Conservation (phyloP, 2,888 invertebrate species). For the Branchipolynoe longqiensis region DNA sequence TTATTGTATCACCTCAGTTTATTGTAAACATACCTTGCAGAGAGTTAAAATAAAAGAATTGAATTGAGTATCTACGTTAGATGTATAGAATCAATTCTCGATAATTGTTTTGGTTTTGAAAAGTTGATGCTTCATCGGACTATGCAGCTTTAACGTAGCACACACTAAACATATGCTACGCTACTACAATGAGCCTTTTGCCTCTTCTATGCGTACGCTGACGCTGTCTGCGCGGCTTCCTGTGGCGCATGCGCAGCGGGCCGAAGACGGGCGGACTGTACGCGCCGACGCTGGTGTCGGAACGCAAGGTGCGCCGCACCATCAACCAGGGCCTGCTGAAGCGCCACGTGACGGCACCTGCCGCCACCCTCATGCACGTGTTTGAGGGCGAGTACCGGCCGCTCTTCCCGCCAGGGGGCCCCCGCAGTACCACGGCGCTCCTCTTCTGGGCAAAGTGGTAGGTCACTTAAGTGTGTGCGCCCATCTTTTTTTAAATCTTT, state of each 20-base stretch:
- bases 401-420: constrained; percentile 75
- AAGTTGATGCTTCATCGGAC: too few species aligned
- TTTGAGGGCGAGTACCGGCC: constrained; percentile 80
- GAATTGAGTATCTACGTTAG: too few species aligned
- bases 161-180: too few species aligned
- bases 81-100: too few species aligned
- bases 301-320: constrained; percentile 23
- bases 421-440: constrained; percentile 75
- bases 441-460: constrained; percentile 82
- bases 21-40: too few species aligned
- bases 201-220: too few species aligned
- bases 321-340: constrained; percentile 79
- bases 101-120: too few species aligned
- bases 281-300: constrained; percentile 8
- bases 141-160: too few species aligned
- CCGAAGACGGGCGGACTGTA: constrained; percentile 42
- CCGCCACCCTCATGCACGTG: constrained; percentile 77
- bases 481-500: not conserved
- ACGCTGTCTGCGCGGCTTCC: too few species aligned
- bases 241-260: not conserved
- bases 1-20: too few species aligned
- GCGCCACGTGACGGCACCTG: constrained; percentile 77
- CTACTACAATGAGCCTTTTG: too few species aligned
- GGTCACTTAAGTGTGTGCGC: not conserved
- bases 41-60: too few species aligned